Base-by-base conservation (phyloP, 2,888 invertebrate species). In the Drosophila mulleri region DNA sequence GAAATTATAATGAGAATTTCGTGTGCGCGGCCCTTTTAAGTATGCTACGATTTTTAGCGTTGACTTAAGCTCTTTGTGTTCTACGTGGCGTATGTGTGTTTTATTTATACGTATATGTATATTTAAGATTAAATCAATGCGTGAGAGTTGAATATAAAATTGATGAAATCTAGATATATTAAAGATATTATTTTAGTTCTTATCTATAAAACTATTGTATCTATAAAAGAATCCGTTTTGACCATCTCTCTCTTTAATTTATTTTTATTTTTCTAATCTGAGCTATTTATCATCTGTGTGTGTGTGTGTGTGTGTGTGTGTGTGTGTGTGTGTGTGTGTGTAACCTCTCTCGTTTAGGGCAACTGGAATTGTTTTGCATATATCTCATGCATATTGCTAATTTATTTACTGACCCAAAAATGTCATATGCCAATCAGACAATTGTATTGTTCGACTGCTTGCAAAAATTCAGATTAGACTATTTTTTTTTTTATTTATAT, bases 41-140 rank as follows among this genome's bases (percentile, higher is more conserved):
- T 82, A 76, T 78, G 85, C 81, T 82, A 57, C 56, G 58, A 60
- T 78, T 72, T 61, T 53, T 37, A n/a, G 42, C 47, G 8, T 20
- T 39, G 14, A 52, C 39, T 11, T 23, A 62, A 44, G 26, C 39
- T 37, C 23, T n/a, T 23, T n/a, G 23, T 6, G 23, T 11, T 9
- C 11, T 1, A 56, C 39, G n/a, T 6, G 26, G 5, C 39, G 37
- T 41, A 23, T 26, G 39, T 29, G 72, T 37, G 23, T 9, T 48
- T 8, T 14, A 16, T 8, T 3, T 14, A 16, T 8, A 3, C 20
- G n/a, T n/a, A n/a, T n/a, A n/a, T n/a, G n/a, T n/a, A 1, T 42
- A 9, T 42, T 20, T 12, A 14, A 2, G 5, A 14, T 5, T 20
- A 20, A 14, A 8, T 23, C 8, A 45, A 8, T 23, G 23, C 1